Evolutionary conservation across 2,113 vertebrate genomes (phyloP), one percentile per base, ranked within the genome.

Genomic region (Muntiacus reevesi): DNA sequence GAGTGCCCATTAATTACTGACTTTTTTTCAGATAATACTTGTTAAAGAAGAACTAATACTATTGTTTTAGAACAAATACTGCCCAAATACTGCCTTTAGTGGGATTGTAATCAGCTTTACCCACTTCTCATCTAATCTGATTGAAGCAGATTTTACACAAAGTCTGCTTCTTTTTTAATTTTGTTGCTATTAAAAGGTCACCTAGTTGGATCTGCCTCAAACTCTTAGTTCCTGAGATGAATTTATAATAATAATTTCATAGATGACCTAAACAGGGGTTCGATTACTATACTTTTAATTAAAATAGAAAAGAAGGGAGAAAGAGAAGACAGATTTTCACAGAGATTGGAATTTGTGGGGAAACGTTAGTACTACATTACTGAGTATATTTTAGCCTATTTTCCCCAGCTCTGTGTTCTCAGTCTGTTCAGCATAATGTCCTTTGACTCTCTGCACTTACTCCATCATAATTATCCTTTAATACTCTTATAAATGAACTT

Each of bases 71-170:
- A 98, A 98, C 97, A 99, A 99, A 98, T 98, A 98, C 98, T 98
- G 98, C 97, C 98, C 98, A 99, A 99, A 98, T 97, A 98, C 98
- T 98, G 98, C 99, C 98, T 99, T 99, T 99, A 98, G 98, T 97
- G 98, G 96, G 98, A 98, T 98, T 99, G 98, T 99, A 99, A 99
- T 99, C 99, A 99, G 99, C 99, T 99, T 99, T 99, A 98, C 99
- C 99, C 98, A 99, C 98, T 99, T 99, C 98, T 98, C 97, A 88
- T 98, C 97, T 99, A 99, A 99, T 99, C 99, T 99, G 99, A 99
- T 99, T 98, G 98, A 98, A 99, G 98, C 99, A 99, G 99, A 99
- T 99, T 99, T 99, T 98, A 98, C 98, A 98, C 97, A 94, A 99
- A 99, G 99, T 99, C 98, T 99, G 99, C 98, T 99, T 99, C 98